These are phyloP conservation scores for Meda fulgida DNA, from an alignment of 2,797 vertebrate genomes.

Conservation along the genomic window DNA sequence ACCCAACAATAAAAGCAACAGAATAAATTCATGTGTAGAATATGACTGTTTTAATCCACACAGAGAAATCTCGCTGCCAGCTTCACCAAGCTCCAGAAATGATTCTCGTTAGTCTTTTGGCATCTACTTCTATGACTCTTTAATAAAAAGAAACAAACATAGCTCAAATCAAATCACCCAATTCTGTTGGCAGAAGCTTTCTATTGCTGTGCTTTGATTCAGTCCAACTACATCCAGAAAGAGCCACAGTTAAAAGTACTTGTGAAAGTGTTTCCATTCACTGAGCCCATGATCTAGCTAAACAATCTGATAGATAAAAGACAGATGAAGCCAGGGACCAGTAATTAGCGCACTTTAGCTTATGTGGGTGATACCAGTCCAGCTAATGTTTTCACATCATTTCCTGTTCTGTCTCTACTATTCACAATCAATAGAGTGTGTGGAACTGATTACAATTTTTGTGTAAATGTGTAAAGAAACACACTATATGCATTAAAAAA, in stretches of 20 bases:
- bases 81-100: slow-evolving; percentile 51
- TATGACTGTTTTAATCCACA: slow-evolving; percentile 39
- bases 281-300: slow-evolving; percentile 16
- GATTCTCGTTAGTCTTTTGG: slow-evolving; percentile 60
- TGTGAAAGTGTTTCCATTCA: slow-evolving; percentile 42
- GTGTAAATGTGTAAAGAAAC: not conserved
- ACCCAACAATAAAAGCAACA: not conserved
- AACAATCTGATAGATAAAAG: slow-evolving; percentile 42
- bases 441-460: too few species aligned
- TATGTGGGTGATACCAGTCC: not conserved
- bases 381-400: not conserved
- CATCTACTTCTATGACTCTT: slow-evolving; percentile 56
- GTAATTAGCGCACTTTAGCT: not conserved
- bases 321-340: not conserved
- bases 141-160: slow-evolving; percentile 60
- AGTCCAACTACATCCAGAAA: slow-evolving; percentile 48
- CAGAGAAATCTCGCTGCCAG: slow-evolving; percentile 42
- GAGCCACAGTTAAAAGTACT: slow-evolving; percentile 11
- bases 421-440: not conserved
- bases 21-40: slow-evolving; percentile 3
- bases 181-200: slow-evolving; percentile 46
- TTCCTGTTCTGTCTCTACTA: not conserved
- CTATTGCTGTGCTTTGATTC: slow-evolving; percentile 36
- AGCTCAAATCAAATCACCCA: slow-evolving; percentile 52
- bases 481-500: too few species aligned